phyloP scores from a whole-genome alignment of 2,888 invertebrate genomes.

The Acrobasis repandana region DNA sequence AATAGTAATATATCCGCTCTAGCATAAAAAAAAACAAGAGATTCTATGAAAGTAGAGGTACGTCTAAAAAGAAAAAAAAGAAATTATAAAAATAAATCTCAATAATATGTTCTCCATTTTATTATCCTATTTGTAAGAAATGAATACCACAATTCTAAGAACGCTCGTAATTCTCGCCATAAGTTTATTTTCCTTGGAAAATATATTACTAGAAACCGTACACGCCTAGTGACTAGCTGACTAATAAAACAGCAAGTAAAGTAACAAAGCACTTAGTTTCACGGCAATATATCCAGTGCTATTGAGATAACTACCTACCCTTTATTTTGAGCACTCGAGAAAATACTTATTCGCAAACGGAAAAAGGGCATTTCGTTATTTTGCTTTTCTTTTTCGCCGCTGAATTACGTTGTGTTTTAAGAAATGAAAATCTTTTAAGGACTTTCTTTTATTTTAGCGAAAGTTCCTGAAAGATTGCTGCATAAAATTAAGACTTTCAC shows the following conservation, averaged over 20 bases:
- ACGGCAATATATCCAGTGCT: conserved; percentile 18
- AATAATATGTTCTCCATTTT: too few species aligned
- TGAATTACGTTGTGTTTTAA: conserved; percentile 29
- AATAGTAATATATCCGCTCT: too few species aligned
- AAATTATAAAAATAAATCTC: too few species aligned
- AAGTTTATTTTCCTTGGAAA: neutral
- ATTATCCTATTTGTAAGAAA: neutral
- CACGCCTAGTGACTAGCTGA: conserved; percentile 5
- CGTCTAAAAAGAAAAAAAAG: too few species aligned
- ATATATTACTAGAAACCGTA: neutral
- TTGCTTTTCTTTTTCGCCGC: neutral
- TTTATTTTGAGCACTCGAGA: conserved; percentile 18
- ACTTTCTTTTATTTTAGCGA: neutral
- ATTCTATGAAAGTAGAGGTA: too few species aligned
- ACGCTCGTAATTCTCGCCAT: neutral
- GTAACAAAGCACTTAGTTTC: conserved; percentile 19
- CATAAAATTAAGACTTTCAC: neutral
- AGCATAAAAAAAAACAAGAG: too few species aligned
- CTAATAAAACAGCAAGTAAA: conserved; percentile 15
- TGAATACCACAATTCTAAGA: neutral
- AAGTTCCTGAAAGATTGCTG: neutral
- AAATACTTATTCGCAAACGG: conserved; percentile 15
- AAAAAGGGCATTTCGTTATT: neutral
- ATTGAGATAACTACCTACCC: conserved; percentile 15
- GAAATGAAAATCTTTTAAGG: conserved; percentile 27